These are phyloP conservation scores for Leptopilina clavipes DNA, from an alignment of 1,140 invertebrate species.

Conservation along the genomic window DNA sequence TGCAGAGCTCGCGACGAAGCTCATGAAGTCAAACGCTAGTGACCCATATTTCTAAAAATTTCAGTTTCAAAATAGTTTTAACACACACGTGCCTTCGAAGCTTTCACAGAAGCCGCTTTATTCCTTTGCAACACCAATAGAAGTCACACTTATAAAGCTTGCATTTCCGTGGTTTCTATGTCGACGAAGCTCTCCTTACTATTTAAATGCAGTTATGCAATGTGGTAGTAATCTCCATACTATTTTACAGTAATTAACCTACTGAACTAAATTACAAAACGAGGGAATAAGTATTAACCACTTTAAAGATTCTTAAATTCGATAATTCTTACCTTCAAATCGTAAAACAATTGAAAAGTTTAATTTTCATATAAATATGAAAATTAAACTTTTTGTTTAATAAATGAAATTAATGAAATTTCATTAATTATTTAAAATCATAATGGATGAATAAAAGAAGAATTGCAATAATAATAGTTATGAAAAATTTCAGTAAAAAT, in stretches of 20 bases:
- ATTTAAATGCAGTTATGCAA: not conserved
- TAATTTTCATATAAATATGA: too few relatives aligned
- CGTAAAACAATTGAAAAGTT: not conserved
- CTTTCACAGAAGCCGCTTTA: not conserved
- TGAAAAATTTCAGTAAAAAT: not conserved
- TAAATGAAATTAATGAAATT: too few relatives aligned
- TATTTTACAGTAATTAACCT: conserved; percentile 3
- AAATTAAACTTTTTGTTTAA: too few relatives aligned
- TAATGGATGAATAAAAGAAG: too few relatives aligned
- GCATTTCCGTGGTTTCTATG: conserved; percentile 18
- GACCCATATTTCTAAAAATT: conserved; percentile 73
- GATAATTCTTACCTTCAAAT: too few relatives aligned
- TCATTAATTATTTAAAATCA: too few relatives aligned
- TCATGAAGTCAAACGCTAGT: conserved; percentile 54
- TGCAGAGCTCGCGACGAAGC: conserved; percentile 39
- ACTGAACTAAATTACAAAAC: not conserved
- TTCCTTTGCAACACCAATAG: not conserved
- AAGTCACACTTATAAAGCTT: conserved; percentile 18
- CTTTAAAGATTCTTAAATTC: not conserved
- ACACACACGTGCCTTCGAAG: conserved; percentile 19
- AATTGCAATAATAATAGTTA: too few relatives aligned
- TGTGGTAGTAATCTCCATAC: not conserved
- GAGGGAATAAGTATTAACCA: too few relatives aligned
- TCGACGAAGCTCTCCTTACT: not conserved
- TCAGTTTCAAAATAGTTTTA: conserved; percentile 68